Evolutionary conservation across 2,113 vertebrate species (phyloP).

Genomic region (Alces alces): DNA sequence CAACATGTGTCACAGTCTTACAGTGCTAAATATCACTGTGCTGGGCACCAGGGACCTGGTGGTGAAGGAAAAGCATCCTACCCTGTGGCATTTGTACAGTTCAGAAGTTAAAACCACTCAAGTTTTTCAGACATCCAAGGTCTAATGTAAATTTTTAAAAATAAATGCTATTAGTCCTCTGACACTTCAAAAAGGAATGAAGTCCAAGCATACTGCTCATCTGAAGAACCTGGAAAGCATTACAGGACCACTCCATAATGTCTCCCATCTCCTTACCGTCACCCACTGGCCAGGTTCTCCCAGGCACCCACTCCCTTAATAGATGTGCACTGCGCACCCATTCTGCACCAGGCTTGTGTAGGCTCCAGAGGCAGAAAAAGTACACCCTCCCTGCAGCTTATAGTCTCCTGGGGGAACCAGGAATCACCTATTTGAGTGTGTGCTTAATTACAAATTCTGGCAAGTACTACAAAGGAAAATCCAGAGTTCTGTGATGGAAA

Average conservation of each 20-base stretch:
- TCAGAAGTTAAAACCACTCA: not conserved
- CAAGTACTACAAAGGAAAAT: not conserved
- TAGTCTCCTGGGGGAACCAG: not conserved
- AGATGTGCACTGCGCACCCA: not conserved
- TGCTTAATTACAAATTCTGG: not conserved
- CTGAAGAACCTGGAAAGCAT: not conserved
- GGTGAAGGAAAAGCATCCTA: not conserved
- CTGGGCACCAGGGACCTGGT: not conserved
- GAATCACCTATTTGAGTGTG: not conserved
- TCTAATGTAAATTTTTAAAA: not conserved
- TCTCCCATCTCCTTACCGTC: not conserved
- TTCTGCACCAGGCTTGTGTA: not conserved
- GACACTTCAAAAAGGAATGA: not conserved
- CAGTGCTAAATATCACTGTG: not conserved
- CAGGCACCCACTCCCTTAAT: not conserved
- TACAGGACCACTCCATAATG: not conserved
- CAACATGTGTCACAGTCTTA: not conserved
- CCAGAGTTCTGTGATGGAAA: not conserved
- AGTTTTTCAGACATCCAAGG: not conserved
- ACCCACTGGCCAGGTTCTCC: not conserved
- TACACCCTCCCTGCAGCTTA: not conserved
- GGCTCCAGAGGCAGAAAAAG: not conserved
- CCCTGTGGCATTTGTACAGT: accelerated
- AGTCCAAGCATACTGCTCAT: not conserved
- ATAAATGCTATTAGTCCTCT: not conserved